These are phyloP conservation scores for Hymenochirus boettgeri DNA, from an alignment of 2,113 vertebrate genomes.

Conservation along the genomic window DNA sequence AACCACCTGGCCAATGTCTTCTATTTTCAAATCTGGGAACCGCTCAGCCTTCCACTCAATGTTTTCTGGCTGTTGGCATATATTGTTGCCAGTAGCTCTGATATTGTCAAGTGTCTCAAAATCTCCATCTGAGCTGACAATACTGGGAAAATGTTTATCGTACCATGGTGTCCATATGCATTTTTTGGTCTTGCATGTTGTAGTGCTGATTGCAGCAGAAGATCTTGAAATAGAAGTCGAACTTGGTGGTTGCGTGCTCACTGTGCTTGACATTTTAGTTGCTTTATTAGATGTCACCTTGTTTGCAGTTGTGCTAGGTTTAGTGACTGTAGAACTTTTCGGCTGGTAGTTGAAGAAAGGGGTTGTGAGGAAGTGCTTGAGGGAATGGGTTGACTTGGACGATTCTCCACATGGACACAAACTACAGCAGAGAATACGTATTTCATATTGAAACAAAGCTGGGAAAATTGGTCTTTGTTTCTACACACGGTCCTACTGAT, in stretches of 20 bases:
- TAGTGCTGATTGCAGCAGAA: background rate
- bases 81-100: constrained; percentile 20
- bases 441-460: constrained; percentile 57
- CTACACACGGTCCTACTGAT: constrained; percentile 46
- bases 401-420: constrained; percentile 46
- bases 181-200: background rate
- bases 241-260: too few relatives aligned
- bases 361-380: background rate
- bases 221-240: background rate
- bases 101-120: constrained; percentile 57
- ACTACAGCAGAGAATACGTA: constrained; percentile 58
- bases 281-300: background rate
- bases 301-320: background rate
- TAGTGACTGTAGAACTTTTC: too few relatives aligned
- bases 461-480: constrained; percentile 52
- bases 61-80: constrained; percentile 45
- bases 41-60: constrained; percentile 53
- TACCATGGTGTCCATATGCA: constrained; percentile 60
- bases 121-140: constrained; percentile 46
- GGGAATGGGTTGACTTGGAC: background rate
- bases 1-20: constrained; percentile 49
- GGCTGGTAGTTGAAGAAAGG: background rate
- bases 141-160: constrained; percentile 49
- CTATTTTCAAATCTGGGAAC: constrained; percentile 24
- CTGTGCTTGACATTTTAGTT: too few relatives aligned